Conservation (phyloP, 2,888 invertebrate species). For the Siphlonurus alternatus region DNA sequence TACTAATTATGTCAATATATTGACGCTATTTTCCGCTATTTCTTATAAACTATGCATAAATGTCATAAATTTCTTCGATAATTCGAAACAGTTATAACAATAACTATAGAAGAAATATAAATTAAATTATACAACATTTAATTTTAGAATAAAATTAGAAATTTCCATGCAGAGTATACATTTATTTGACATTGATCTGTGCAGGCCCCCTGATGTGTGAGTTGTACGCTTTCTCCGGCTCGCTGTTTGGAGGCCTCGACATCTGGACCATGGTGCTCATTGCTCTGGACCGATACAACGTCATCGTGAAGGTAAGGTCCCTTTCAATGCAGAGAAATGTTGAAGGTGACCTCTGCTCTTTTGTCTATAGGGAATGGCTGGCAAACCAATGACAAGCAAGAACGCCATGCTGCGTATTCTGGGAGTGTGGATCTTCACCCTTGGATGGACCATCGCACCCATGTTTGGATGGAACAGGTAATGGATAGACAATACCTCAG, state of each 20-base stretch:
- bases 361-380: conserved; percentile 50
- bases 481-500: background rate
- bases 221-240: conserved; percentile 72
- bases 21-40: too few species aligned
- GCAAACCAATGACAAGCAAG: conserved; percentile 66
- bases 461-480: conserved; percentile 75
- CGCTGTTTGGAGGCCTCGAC: conserved; percentile 74
- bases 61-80: too few species aligned
- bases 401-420: conserved; percentile 61
- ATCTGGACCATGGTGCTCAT: conserved; percentile 91
- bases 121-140: too few species aligned
- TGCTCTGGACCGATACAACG: conserved; percentile 83
- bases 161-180: too few species aligned
- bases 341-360: background rate
- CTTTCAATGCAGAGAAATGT: background rate
- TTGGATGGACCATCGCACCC: conserved; percentile 67
- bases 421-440: conserved; percentile 59
- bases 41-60: too few species aligned
- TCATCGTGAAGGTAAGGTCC: conserved; percentile 57
- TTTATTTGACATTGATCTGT: too few species aligned
- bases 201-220: conserved; percentile 68
- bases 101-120: too few species aligned
- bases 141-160: too few species aligned
- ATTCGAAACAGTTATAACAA: too few species aligned
- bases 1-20: too few species aligned